phyloP scores from a whole-genome alignment of 2,797 vertebrate species.

The Buceros bicornis region DNA sequence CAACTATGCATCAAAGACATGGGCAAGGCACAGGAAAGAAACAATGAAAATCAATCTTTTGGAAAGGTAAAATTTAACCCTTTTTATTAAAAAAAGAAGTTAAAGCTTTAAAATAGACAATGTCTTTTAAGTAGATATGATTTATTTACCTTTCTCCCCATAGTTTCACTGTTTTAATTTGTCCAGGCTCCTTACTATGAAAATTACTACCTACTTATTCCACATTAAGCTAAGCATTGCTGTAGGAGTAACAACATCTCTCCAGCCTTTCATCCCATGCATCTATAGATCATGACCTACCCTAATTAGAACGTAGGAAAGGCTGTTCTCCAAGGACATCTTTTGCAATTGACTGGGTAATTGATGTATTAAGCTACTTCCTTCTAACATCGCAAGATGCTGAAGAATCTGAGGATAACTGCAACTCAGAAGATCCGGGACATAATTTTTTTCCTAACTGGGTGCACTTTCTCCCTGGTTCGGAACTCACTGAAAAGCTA shows the following conservation, averaged over 20 bases:
- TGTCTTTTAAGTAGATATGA: background rate
- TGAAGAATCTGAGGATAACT: background rate
- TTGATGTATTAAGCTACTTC: background rate
- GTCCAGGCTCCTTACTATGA: background rate
- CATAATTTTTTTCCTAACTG: background rate
- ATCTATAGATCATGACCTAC: background rate
- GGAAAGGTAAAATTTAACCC: background rate
- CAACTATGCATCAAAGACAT: background rate
- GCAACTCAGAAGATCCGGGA: background rate
- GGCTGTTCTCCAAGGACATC: background rate
- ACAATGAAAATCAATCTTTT: background rate
- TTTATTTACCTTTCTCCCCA: background rate
- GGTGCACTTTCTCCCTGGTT: background rate
- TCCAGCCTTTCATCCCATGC: background rate
- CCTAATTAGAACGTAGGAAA: background rate
- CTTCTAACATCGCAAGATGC: rapidly evolving
- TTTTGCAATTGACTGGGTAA: background rate
- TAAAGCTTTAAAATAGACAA: background rate
- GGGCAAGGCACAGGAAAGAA: background rate
- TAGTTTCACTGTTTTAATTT: background rate
- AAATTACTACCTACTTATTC: background rate
- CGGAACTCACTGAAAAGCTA: background rate
- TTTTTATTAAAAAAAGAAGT: background rate
- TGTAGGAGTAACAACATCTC: background rate
- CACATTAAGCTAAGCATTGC: background rate